Evolutionary conservation across 2,113 vertebrate species (phyloP), one percentile per base, ranked within the genome.

Genomic region (Eira barbara): DNA sequence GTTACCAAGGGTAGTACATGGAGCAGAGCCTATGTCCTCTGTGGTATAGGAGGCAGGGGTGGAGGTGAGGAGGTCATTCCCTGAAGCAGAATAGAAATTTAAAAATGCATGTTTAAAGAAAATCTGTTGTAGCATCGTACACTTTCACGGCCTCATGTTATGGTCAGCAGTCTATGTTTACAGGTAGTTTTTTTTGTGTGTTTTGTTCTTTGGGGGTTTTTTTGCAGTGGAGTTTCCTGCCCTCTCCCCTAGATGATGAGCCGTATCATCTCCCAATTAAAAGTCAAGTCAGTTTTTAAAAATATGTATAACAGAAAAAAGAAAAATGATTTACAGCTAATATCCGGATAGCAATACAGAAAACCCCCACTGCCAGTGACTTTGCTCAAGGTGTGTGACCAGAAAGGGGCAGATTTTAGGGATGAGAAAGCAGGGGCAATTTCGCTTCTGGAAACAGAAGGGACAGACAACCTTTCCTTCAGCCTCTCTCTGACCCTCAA

Each of bases 351-450:
- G 71, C 17, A 81, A 47, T 61, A 42, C 34, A 74, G 39, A 93
- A 87, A 91, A 73, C 18, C 45, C 29, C 73, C 7, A 86, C 29
- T 69, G 45, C 47, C 12, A 15, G 47, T 52, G 86, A 59, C 85
- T 78, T 80, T 84, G 31, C 67, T 80, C 31, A 11, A 81, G 45
- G 78, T 39, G 78, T 71, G 49, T 47, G 74, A 85, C 61, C 18
- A 47, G 81, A 69, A 94, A 94, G 23, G 71, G 49, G 47, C 81
- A 88, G 74, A 7, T 36, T 67, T 73, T 47, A 31, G 86, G 84
- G 29, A 10, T 8, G 7, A 49, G 61, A 25, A 0, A 31, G 29
- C 47, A 71, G 6, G 15, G 92, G 31, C 71, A 90, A 8, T 52
- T 67, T 79, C 34, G 9, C 86, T 91, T 83, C 49, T 45, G 25